Evolutionary conservation across 1,140 invertebrate genomes (phyloP), one percentile per base, ranked within the genome.

Genomic region (Zelostemma sp.): DNA sequence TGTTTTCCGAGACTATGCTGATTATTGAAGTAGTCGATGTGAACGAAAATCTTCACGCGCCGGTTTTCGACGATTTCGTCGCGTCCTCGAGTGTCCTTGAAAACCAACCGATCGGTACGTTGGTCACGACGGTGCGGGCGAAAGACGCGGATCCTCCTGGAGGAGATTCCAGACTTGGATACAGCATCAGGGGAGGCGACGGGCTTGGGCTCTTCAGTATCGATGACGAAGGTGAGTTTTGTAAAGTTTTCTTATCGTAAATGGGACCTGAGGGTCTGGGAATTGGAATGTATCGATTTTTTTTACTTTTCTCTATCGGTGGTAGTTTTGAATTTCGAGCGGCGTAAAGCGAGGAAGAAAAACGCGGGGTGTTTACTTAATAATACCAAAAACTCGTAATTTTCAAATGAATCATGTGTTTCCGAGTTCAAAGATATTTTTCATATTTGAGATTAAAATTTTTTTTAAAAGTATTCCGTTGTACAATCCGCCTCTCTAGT

Each of bases 21-120:
- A 89, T 94, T 11, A 90, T 99, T 4, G 93, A 97, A 80, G 90
- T 99, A 16, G 90, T 95, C 40, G 95, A 98, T 85, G 95, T 98
- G 8, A 96, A 98, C 79, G 95, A 98, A 81, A 97, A 97, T 82
- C 82, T 91, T 1, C 89, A 93, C 77, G 85, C 94, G 17, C 97
- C 97, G 0, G 84, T 89, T 33, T 99, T 99, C 81, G 88, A 89
- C 16, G 94, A 95, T 80, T 93, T 93, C 73, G 92, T 95, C 25
- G 86, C 91, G 5, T 85, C 88, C 18, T 91, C 91, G 25, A 88
- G 84, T 64, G 90, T 96, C 47, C 85, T 76, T 61, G 96, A 95
- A 80, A 95, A 94, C 82, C 89, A 89, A 74, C 91, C 90, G 1
- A 86, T 90, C 38, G 93, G 90, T 19, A 91, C 90, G 19, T 87